Base-by-base conservation (phyloP, 2,888 invertebrate species). In the Amiota minor region DNA sequence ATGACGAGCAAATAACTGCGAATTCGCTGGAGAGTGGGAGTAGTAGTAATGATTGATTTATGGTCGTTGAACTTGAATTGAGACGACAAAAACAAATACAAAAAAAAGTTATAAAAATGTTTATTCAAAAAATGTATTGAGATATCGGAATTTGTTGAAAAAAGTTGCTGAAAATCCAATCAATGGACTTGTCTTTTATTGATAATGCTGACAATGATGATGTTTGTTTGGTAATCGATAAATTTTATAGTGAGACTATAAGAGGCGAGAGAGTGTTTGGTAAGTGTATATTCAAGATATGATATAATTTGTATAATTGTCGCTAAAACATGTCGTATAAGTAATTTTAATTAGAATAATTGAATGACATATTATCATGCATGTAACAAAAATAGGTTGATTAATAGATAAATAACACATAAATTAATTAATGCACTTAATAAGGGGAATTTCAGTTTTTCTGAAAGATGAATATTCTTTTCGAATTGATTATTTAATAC, bases 261-360 rank as follows among this genome's bases (percentile, higher is more conserved):
- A 14, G 62, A n/a, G 12, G 14, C 14, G 3, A 45, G 12, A 4
- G 23, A 35, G 14, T 62, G 62, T 62, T 12, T 10, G 62, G n/a
- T n/a, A n/a, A n/a, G n/a, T 62, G 14, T n/a, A n/a, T n/a, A n/a
- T n/a, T n/a, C n/a, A n/a, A n/a, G n/a, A n/a, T n/a, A n/a, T n/a
- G n/a, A n/a, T n/a, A n/a, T n/a, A n/a, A n/a, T n/a, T n/a, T n/a
- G n/a, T n/a, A n/a, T n/a, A n/a, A n/a, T 81, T 79, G 78, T 75
- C 74, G 4, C 4, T 64, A 47, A 4, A 1, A n/a, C 8, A 1
- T 9, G 53, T 53, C n/a, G 85, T 83, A 84, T 83, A 78, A 81
- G 85, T 79, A 81, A 84, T 83, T 83, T 85, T 85, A 83, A 83
- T 85, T 83, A 85, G 78, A 81, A n/a, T n/a, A n/a, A n/a, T n/a